These are phyloP conservation scores for Tringa solitaria DNA, from an alignment of 2,113 vertebrate genomes.

Conservation along the genomic window DNA sequence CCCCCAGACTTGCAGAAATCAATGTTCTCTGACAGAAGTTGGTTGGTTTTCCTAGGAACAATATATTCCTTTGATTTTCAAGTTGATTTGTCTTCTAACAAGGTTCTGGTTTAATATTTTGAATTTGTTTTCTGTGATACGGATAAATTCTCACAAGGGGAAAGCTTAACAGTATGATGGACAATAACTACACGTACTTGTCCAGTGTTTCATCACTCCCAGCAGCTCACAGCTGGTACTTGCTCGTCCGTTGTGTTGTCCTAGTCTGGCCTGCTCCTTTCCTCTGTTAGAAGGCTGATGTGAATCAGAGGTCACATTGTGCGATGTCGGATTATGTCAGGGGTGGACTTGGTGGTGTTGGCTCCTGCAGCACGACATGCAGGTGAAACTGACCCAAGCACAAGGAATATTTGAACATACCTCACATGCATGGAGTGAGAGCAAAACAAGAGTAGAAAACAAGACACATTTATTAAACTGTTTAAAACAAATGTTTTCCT, in stretches of 20 bases:
- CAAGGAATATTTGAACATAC: neutral
- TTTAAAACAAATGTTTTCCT: constrained; percentile 35
- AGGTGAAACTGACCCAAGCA: neutral
- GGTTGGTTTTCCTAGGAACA: constrained; percentile 71
- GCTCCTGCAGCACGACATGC: accelerated
- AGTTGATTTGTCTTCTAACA: constrained; percentile 71
- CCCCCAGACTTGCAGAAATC: constrained; percentile 86
- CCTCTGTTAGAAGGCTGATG: neutral
- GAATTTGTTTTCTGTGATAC: constrained; percentile 42
- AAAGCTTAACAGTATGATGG: constrained; percentile 15
- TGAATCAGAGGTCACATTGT: neutral
- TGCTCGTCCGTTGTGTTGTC: accelerated
- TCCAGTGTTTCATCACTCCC: neutral
- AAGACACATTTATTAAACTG: neutral
- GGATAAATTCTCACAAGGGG: constrained; percentile 17
- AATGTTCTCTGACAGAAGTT: constrained; percentile 80
- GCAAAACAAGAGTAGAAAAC: neutral
- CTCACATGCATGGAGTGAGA: neutral
- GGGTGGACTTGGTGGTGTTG: neutral
- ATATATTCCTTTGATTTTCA: constrained; percentile 67
- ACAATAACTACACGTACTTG: neutral
- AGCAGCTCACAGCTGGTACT: neutral
- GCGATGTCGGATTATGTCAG: accelerated
- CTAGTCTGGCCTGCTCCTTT: neutral
- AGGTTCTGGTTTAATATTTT: constrained; percentile 62